A percentile compares a stretch with the other conserved stretches of the same genome.
These are phyloP conservation scores for Tribolium madens DNA, from an alignment of 1,140 invertebrate genomes.

Conservation along the genomic window DNA sequence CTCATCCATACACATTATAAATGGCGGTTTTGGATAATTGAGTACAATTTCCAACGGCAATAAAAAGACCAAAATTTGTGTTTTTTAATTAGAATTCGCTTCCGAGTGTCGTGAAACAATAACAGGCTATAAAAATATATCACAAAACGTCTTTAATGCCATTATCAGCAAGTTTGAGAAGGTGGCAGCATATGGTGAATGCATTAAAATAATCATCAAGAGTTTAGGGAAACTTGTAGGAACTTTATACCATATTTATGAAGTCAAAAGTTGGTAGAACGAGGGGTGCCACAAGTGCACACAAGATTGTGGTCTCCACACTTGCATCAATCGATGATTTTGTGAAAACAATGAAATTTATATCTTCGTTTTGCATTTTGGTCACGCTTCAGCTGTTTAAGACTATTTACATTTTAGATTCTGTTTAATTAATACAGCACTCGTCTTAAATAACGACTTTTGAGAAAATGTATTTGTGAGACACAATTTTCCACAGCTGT, in stretches of 20 bases:
- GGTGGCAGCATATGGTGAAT: conserved; percentile 44
- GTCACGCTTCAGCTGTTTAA: conserved; percentile 56
- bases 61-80: background rate
- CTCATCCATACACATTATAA: conserved; percentile 19
- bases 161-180: conserved; percentile 42
- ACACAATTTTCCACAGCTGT: conserved; percentile 50
- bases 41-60: background rate
- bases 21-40: background rate
- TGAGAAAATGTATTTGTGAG: conserved; percentile 49
- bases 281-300: conserved; percentile 43
- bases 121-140: background rate
- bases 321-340: no score
- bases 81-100: background rate
- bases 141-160: conserved; percentile 6
- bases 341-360: conserved; percentile 32
- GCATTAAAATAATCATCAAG: conserved; percentile 51
- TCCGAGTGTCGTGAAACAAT: background rate
- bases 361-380: conserved; percentile 52
- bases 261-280: conserved; percentile 49
- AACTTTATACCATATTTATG: conserved; percentile 51
- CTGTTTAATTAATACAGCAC: conserved; percentile 56
- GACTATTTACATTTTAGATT: conserved; percentile 58
- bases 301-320: conserved; percentile 40
- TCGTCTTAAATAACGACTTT: conserved; percentile 49
- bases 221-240: conserved; percentile 48